Evolutionary conservation across 2,113 vertebrate species (phyloP), one percentile per base, ranked within the genome.

Genomic region (Onychorhynchus coronatus): DNA sequence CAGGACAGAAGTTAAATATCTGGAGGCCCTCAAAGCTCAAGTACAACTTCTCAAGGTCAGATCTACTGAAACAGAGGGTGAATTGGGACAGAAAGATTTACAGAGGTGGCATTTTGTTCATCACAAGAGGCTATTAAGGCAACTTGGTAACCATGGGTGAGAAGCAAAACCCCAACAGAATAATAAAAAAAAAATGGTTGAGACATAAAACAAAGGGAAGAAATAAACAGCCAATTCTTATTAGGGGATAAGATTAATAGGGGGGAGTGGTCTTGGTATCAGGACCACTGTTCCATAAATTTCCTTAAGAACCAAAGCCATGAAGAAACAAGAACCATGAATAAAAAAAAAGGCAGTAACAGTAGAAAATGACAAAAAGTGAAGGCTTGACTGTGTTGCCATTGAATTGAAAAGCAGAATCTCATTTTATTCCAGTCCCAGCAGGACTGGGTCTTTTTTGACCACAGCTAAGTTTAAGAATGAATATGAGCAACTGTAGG

Each of bases 61-160:
- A 85, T 66, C 87, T 61, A 56, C 91, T 37, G 89, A 77, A 93
- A 91, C 4, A 4, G 25, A 49, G 56, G 52, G 63, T 88, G 70
- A 95, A 95, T 88, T 52, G 67, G 83, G 93, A 95, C 81, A 89
- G 90, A 55, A 93, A 95, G 94, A 97, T 97, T 96, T 97, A 96
- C 73, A 85, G 85, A 78, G 22, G 53, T 68, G 78, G 89, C 79
- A 95, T 96, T 96, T 65, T 88, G 88, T 86, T 95, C 88, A 91
- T 93, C 91, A 96, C 95, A 97, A 95, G 95, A 94, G 93, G 59
- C 94, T 90, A 66, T 95, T 95, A 91, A 49, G 56, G 78, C 49
- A 84, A 86, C 89, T 88, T 63, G 77, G 93, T 97, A 94, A 96
- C 95, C 93, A 94, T 9, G 93, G 84, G 72, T 93, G 87, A 93